phyloP scores from a whole-genome alignment of 2,113 vertebrate species.

The Cavia porcellus region DNA sequence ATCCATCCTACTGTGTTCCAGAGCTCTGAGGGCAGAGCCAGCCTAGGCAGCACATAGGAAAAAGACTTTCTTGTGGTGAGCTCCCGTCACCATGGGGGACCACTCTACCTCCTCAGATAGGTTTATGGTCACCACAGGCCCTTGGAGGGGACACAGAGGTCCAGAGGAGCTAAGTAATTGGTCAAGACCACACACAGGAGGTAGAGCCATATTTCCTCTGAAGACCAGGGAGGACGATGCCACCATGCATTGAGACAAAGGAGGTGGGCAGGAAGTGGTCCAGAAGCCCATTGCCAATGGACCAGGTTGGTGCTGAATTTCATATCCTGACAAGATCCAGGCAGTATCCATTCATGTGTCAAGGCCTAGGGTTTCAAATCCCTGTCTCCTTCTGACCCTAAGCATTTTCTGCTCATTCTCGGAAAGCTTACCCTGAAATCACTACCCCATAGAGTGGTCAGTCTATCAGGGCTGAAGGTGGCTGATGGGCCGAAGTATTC shows the following conservation, averaged over 20 bases:
- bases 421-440: not conserved
- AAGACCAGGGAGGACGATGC: fast-evolving
- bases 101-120: too few relatives aligned
- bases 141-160: not conserved
- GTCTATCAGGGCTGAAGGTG: not conserved
- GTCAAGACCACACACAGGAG: not conserved
- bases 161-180: not conserved
- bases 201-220: not conserved
- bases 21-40: too few relatives aligned
- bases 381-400: not conserved
- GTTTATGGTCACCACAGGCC: not conserved
- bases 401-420: not conserved
- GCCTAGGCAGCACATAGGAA: not conserved
- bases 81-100: not conserved
- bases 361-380: not conserved
- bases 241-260: not conserved
- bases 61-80: not conserved
- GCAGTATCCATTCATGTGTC: not conserved
- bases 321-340: not conserved
- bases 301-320: too few relatives aligned
- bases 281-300: not conserved
- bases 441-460: too few relatives aligned
- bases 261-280: not conserved
- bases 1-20: too few relatives aligned
- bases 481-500: fast-evolving